Evolutionary conservation across 2,113 vertebrate species (phyloP).

Genomic region (Urocynchramus pylzowi): DNA sequence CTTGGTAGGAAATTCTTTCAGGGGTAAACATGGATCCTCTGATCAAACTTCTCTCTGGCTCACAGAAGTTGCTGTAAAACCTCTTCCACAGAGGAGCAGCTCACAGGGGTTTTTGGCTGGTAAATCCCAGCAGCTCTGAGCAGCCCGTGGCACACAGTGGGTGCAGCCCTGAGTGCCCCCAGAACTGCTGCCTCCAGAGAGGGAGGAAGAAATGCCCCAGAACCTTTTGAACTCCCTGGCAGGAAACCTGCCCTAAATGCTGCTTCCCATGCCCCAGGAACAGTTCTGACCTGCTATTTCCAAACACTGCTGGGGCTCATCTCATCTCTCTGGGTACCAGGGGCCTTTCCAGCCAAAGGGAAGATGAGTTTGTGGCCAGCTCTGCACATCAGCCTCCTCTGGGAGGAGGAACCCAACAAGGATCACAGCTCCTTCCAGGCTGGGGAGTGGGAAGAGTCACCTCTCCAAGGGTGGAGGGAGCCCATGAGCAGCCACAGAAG

Average conservation of each 20-base stretch:
- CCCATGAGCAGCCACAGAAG: rapidly evolving
- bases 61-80: too few species aligned
- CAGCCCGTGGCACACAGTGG: too few species aligned
- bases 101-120: neutral
- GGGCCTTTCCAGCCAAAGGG: neutral
- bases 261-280: neutral
- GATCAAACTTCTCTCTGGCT: too few species aligned
- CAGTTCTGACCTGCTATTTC: neutral
- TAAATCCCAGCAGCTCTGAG: neutral
- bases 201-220: neutral
- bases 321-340: neutral
- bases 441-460: too few species aligned
- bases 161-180: neutral
- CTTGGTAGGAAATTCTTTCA: too few species aligned
- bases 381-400: too few species aligned
- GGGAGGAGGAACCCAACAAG: too few species aligned
- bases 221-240: neutral
- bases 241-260: neutral
- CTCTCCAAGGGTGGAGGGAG: neutral
- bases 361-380: neutral
- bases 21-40: too few species aligned
- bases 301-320: rapidly evolving
- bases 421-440: rapidly evolving
- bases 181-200: neutral
- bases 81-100: neutral